Base-by-base conservation (phyloP, 2,888 invertebrate genomes). In the Drosophila bunnanda region DNA sequence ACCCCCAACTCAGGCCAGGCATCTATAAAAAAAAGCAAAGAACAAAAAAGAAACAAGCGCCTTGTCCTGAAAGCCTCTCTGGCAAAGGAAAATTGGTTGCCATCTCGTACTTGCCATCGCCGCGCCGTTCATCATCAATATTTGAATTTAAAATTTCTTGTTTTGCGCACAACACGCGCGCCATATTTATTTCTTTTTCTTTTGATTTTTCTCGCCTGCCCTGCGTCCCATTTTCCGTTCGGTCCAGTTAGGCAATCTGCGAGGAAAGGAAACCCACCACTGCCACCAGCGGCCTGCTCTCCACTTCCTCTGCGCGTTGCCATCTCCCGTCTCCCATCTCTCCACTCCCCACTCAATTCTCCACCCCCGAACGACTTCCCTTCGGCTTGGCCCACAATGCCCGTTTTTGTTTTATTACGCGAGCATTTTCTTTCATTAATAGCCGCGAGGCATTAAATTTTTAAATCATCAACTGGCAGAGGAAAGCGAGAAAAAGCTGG, bases 341-440 rank as follows among this genome's bases (percentile, higher is more conserved):
- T 25, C 4, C n/a, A n/a, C n/a, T 25, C 25, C 25, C 25, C 25
- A 25, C 25, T 25, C 25, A 2, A 25, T 25, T 25, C 38, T 36
- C 62, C 54, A 30, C 52, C 41, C 32, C 50, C 41, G 15, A 13
- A 15, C 32, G 22, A 22, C 10, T 10, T 52, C 50, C 22, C 32
- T 52, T 52, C 44, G 50, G 32, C 38, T 48, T 54, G 54, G 43
- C 64, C 66, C 72, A 56, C 59, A 60, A 54, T 53, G 52, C 46
- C 78, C 78, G 50, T 34, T 77, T 89, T 86, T 85, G 90, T 89
- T 85, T 89, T 85, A 85, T 85, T 89, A 80, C 81, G 78, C 87
- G 84, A 84, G 89, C 76, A 88, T 89, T 89, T 84, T 89, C 89
- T 70, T 76, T 89, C 85, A 89, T 85, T 85, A 85, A 89, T 85